Base-by-base conservation (phyloP, 2,797 vertebrate genomes). In the Triplophysa bombifrons region DNA sequence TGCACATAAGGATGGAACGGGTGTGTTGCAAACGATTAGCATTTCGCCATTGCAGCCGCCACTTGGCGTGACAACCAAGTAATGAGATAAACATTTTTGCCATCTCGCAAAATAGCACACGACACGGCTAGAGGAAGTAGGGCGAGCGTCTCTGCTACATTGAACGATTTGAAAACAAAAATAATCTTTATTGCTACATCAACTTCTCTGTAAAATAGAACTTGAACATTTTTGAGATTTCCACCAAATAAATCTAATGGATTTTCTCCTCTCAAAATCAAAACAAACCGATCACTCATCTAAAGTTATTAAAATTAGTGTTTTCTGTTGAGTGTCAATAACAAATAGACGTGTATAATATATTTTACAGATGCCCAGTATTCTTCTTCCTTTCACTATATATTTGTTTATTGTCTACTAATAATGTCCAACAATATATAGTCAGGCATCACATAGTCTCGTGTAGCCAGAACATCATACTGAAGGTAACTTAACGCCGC, bases 51-150 rank as follows among this genome's bases (percentile, higher is more conserved):
- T 71, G 56, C 50, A 73, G 68, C 60, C 44, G 1, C 44, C 84
- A 84, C 87, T 86, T 84, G 87, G 84, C 85, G 84, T 88, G 90
- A 87, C 85, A 88, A 80, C 64, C 70, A 71, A 81, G 76, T 90
- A 88, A 91, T 90, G 84, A 91, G 86, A 86, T 78, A 80, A 82
- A 79, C 41, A 25, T 78, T 80, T 77, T 66, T 65, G 50, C 50
- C 22, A 3, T 56, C 19, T 80, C 51, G 71, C 70, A 73, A 60
- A 73, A 74, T 73, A 58, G 41, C 71, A 67, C 70, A 67, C 17
- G 22, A 76, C 58, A 27, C 3, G 12, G 56, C 60, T 68, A 22
- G 65, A 76, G 53, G 70, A 76, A 72, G 63, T 74, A 75, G 51
- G 48, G 10, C 4, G 13, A 56, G 50, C 22, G 0, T 19, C 72